Evolutionary conservation across 1,140 invertebrate species (phyloP).

Genomic region (Drosophila sp.): DNA sequence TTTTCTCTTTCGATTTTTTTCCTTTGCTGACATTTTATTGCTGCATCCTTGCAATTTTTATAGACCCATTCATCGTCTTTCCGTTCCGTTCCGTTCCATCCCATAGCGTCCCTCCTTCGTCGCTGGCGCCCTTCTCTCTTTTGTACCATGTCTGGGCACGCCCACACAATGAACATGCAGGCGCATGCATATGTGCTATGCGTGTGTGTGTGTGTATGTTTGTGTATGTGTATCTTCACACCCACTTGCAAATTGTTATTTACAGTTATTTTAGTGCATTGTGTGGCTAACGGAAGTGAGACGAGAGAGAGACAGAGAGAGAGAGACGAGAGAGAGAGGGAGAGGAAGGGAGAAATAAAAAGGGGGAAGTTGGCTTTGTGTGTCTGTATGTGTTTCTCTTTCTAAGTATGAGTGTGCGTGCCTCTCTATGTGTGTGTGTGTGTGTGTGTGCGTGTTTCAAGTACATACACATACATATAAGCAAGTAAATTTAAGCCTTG

Average conservation of each 20-base stretch:
- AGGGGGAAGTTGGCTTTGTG: slow-evolving; percentile 27
- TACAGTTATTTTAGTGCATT: slow-evolving; percentile 80
- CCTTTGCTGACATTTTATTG: slow-evolving; percentile 67
- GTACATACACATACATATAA: slow-evolving; percentile 26
- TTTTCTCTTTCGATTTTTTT: slow-evolving; percentile 10
- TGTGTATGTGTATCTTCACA: slow-evolving; percentile 50
- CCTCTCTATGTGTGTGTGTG: not conserved
- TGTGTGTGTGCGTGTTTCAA: slow-evolving; percentile 32
- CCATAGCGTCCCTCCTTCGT: not conserved
- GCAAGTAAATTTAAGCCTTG: slow-evolving; percentile 6
- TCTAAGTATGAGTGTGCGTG: slow-evolving; percentile 15
- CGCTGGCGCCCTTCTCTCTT: not conserved
- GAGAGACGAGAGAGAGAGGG: too few relatives aligned
- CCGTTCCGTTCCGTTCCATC: too few relatives aligned
- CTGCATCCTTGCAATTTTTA: slow-evolving; percentile 79
- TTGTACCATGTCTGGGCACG: slow-evolving; percentile 49
- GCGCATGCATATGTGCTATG: slow-evolving; percentile 1
- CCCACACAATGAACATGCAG: slow-evolving; percentile 55
- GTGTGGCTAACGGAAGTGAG: slow-evolving; percentile 55
- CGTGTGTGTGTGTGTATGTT: slow-evolving; percentile 34
- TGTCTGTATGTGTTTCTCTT: slow-evolving; percentile 9
- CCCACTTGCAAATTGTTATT: slow-evolving; percentile 77
- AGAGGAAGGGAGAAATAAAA: slow-evolving; percentile 24
- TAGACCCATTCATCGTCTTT: slow-evolving; percentile 60
- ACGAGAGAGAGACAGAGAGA: too few relatives aligned